Conservation (phyloP, 2,113 vertebrate genomes). For the Gymnobelideus leadbeateri region DNA sequence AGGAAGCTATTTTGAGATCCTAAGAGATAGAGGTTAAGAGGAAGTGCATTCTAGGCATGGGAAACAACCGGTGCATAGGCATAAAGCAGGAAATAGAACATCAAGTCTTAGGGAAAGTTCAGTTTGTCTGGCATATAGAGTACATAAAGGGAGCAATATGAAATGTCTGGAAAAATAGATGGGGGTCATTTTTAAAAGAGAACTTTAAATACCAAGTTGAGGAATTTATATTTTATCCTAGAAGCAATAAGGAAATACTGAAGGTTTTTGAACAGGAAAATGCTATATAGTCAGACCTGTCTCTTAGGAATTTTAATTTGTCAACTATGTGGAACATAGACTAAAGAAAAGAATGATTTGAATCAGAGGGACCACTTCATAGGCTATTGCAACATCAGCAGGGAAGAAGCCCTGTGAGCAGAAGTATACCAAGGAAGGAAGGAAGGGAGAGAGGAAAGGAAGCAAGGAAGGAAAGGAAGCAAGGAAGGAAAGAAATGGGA, state of each 20-base stretch:
- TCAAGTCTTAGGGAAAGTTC: not conserved
- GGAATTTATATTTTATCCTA: not conserved
- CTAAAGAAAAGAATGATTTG: not conserved
- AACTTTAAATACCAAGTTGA: not conserved
- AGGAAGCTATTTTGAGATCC: not conserved
- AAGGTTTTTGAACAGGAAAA: not conserved
- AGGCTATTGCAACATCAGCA: not conserved
- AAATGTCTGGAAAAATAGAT: not conserved
- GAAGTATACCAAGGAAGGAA: not conserved
- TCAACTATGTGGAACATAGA: not conserved
- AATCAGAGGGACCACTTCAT: not conserved
- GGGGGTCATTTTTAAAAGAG: not conserved
- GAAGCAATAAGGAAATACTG: not conserved
- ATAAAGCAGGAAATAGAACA: not conserved
- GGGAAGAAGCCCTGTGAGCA: not conserved
- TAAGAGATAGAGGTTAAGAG: not conserved
- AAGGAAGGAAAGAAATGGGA: not conserved
- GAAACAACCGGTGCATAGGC: not conserved
- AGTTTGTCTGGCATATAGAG: not conserved
- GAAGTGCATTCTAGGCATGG: not conserved
- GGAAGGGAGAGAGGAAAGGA: not conserved
- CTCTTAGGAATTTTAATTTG: not conserved
- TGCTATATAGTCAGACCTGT: not conserved
- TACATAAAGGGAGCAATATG: not conserved
- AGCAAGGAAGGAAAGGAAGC: not conserved